These are phyloP conservation scores for Caenorhabditis japonica DNA, from an alignment of 2,888 invertebrate species.

Conservation along the genomic window DNA sequence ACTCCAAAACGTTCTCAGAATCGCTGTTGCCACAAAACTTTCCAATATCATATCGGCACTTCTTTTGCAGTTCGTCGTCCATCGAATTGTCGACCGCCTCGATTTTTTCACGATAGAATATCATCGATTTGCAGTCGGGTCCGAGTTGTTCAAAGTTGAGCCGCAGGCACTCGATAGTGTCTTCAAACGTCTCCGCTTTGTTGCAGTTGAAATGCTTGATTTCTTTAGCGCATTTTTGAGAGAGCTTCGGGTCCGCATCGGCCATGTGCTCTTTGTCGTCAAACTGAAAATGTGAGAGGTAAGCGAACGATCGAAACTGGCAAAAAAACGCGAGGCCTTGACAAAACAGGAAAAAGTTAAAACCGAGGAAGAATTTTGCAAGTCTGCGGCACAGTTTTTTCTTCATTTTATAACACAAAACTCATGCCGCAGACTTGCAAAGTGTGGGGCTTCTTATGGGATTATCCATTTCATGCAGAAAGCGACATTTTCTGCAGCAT, in stretches of 20 bases:
- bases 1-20: conserved; percentile 71
- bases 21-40: conserved; percentile 69
- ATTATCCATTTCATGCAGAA: too few relatives aligned
- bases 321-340: not conserved
- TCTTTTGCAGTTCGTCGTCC: conserved; percentile 79
- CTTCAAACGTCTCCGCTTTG: conserved; percentile 59
- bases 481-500: too few relatives aligned
- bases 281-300: conserved; percentile 78
- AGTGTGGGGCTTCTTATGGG: too few relatives aligned
- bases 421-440: too few relatives aligned
- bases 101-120: conserved; percentile 79
- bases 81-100: conserved; percentile 78
- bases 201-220: conserved; percentile 63
- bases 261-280: conserved; percentile 86
- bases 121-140: conserved; percentile 78
- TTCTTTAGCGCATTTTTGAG: conserved; percentile 71
- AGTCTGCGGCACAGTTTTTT: too few relatives aligned
- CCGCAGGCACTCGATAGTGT: conserved; percentile 78
- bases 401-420: too few relatives aligned
- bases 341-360: not conserved
- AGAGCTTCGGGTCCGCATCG: conserved; percentile 78
- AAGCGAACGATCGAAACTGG: too few relatives aligned
- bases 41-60: conserved; percentile 82
- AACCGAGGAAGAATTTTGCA: too few relatives aligned
- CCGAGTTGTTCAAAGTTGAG: conserved; percentile 68